These are phyloP conservation scores for Parascotia fuliginaria DNA, from an alignment of 2,888 invertebrate genomes.

Conservation along the genomic window DNA sequence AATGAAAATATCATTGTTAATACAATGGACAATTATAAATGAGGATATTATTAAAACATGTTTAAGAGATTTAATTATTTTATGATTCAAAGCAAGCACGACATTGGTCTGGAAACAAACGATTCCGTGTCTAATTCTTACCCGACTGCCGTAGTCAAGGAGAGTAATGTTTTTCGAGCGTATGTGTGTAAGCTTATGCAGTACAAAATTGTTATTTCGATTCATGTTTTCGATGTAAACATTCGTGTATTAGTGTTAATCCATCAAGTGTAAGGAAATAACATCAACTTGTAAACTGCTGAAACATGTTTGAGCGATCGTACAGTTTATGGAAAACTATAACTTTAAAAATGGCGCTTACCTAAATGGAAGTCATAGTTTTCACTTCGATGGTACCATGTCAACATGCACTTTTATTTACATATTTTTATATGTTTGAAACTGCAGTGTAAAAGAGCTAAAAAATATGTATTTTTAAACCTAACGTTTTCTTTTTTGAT, in stretches of 20 bases:
- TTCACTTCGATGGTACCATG: background rate
- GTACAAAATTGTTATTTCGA: no score
- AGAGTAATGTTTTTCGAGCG: no score
- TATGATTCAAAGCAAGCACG: no score
- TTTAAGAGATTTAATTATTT: no score
- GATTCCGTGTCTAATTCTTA: no score
- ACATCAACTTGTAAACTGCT: slow-evolving; percentile 30
- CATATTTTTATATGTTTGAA: no score
- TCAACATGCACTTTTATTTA: background rate
- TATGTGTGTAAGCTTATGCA: no score
- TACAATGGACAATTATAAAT: slow-evolving; percentile 6
- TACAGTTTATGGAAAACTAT: slow-evolving; percentile 14
- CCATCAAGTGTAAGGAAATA: slow-evolving; percentile 38
- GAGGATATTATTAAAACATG: slow-evolving; percentile 3
- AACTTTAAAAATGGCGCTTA: slow-evolving; percentile 12
- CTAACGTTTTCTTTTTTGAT: no score
- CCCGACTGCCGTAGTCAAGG: no score
- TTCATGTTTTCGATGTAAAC: slow-evolving; percentile 15
- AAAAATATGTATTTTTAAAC: no score
- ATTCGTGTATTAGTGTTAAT: slow-evolving; percentile 17
- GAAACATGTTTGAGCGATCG: slow-evolving; percentile 6
- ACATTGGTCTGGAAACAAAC: no score
- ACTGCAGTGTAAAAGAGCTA: no score
- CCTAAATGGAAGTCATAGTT: slow-evolving; percentile 7
- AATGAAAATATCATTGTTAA: slow-evolving; percentile 1